phyloP scores from a whole-genome alignment of 2,113 vertebrate genomes.

The Hyperopisus bebe region DNA sequence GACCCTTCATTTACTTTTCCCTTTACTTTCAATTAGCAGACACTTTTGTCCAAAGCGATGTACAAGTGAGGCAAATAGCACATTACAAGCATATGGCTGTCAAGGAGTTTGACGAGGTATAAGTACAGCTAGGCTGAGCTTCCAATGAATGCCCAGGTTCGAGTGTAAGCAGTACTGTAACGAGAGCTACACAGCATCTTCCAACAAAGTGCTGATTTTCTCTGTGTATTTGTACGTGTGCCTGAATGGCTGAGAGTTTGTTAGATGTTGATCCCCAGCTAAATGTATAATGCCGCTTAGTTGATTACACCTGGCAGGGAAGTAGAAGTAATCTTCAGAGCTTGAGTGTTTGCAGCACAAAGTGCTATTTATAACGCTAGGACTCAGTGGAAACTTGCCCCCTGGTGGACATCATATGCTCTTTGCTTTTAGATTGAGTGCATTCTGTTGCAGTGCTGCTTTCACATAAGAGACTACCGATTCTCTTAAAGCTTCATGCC shows the following conservation, averaged over 20 bases:
- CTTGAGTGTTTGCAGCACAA: constrained; percentile 26
- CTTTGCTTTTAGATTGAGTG: not conserved
- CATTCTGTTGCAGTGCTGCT: not conserved
- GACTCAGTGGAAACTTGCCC: constrained; percentile 32
- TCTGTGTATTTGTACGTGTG: not conserved
- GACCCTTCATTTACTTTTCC: not conserved
- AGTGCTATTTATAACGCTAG: constrained; percentile 31
- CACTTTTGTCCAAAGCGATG: not conserved
- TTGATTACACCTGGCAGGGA: constrained; percentile 41
- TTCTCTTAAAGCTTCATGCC: not conserved
- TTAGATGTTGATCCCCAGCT: constrained; percentile 30
- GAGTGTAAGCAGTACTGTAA: not conserved
- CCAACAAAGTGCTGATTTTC: not conserved
- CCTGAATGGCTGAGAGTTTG: not conserved
- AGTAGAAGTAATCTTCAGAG: constrained; percentile 42
- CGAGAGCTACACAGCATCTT: not conserved
- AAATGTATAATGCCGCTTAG: constrained; percentile 35
- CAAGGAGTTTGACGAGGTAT: not conserved
- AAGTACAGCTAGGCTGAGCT: not conserved
- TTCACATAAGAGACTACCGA: not conserved
- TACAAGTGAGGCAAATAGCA: not conserved
- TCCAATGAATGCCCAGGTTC: not conserved
- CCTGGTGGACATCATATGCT: not conserved
- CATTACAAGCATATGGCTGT: not conserved
- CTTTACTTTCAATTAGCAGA: not conserved